Percentiles rank a stretch among this genome's conserved stretches.
Evolutionary conservation across 2,797 vertebrate species (phyloP).

Genomic region (Chloroceryle amazona): DNA sequence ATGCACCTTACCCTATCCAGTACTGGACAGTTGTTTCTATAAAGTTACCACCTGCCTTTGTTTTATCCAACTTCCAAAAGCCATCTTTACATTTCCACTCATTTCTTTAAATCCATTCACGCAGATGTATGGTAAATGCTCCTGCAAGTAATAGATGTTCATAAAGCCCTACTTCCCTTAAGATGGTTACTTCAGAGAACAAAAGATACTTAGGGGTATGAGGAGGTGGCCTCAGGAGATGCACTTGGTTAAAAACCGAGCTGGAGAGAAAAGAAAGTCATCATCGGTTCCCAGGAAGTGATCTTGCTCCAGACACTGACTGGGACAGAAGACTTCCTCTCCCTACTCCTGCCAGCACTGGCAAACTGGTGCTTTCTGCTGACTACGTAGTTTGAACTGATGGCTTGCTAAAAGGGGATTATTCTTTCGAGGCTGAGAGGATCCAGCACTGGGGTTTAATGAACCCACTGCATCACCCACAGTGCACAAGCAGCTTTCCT

Average conservation of each 20-base stretch:
- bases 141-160: background rate
- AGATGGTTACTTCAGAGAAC: background rate
- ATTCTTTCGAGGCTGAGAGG: background rate
- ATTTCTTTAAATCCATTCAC: background rate
- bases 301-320: background rate
- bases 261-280: background rate
- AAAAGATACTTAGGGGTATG: background rate
- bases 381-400: background rate
- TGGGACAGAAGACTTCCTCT: background rate
- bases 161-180: background rate
- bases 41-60: background rate
- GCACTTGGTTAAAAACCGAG: background rate
- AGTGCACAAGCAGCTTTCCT: slow-evolving; percentile 22
- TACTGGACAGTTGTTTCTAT: background rate
- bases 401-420: background rate
- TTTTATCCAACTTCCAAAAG: background rate
- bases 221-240: background rate
- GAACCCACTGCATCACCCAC: background rate
- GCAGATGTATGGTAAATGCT: background rate
- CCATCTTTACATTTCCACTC: background rate
- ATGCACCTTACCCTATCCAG: background rate
- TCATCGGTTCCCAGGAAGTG: background rate
- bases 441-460: background rate
- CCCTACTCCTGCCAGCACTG: background rate
- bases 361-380: background rate